Conservation (phyloP, 2,797 vertebrate genomes). For the Philypnodon macrostomus region DNA sequence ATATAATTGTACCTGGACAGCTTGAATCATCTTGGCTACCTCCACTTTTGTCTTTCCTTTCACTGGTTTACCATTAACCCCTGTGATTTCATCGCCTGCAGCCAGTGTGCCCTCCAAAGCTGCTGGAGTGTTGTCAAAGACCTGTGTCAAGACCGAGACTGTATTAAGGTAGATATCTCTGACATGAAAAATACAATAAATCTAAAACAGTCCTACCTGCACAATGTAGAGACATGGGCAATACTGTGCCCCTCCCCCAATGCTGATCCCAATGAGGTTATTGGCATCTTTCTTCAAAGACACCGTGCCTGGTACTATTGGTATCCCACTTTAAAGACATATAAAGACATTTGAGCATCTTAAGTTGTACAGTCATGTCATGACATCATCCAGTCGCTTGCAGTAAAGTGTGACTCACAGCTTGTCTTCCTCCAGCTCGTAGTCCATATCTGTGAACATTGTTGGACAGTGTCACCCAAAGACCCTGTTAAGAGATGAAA, state of each 20-base stretch:
- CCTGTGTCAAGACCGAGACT: slow-evolving; percentile 65
- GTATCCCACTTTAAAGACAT: slow-evolving; percentile 84
- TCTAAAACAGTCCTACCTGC: slow-evolving; percentile 78
- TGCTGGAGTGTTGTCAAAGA: slow-evolving; percentile 96
- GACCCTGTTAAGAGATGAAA: slow-evolving; percentile 16
- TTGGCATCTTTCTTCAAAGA: slow-evolving; percentile 91
- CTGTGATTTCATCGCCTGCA: slow-evolving; percentile 96
- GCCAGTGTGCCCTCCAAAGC: slow-evolving; percentile 90
- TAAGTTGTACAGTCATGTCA: too few relatives aligned
- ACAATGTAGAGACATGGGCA: slow-evolving; percentile 98
- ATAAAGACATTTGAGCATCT: not conserved
- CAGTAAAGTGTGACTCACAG: slow-evolving; percentile 89
- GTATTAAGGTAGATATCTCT: slow-evolving; percentile 12
- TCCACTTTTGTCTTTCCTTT: slow-evolving; percentile 98
- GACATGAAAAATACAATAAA: not conserved
- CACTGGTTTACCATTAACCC: slow-evolving; percentile 92
- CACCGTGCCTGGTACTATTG: slow-evolving; percentile 93
- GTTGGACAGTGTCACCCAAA: slow-evolving; percentile 23
- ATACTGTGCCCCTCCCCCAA: slow-evolving; percentile 95
- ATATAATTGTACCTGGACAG: slow-evolving; percentile 91
- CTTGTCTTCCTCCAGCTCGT: slow-evolving; percentile 96
- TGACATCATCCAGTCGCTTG: too few relatives aligned
- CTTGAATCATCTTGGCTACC: slow-evolving; percentile 99
- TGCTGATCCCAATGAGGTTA: slow-evolving; percentile 97
- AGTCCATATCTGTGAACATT: slow-evolving; percentile 96